Percentiles rank a stretch among this genome's conserved stretches.
phyloP scores from a whole-genome alignment of 2,797 vertebrate species.

The Paguma larvata region DNA sequence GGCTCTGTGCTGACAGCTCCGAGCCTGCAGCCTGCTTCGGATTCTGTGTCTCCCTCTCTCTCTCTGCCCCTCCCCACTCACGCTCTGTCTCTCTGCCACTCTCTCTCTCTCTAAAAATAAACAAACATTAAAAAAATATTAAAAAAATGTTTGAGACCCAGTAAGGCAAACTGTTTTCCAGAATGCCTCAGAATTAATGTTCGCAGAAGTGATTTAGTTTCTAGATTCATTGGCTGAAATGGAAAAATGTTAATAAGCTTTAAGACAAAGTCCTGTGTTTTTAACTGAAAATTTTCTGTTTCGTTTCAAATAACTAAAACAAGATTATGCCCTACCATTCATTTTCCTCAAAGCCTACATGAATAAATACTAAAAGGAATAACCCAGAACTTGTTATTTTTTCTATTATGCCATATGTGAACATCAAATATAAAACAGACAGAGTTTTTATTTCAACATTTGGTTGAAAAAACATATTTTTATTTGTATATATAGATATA shows the following conservation, averaged over 20 bases:
- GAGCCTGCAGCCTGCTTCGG: too few species aligned
- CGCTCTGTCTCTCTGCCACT: too few species aligned
- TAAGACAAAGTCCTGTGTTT: neutral
- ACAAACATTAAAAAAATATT: too few species aligned
- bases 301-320: constrained; percentile 20
- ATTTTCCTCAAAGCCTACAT: neutral
- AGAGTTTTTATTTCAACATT: neutral
- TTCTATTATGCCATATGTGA: neutral
- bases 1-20: too few species aligned
- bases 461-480: neutral
- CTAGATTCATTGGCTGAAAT: neutral
- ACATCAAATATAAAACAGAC: neutral
- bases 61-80: too few species aligned
- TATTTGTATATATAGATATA: neutral
- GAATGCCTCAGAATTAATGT: neutral
- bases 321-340: neutral
- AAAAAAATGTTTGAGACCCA: neutral
- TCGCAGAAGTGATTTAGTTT: constrained; percentile 41
- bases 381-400: neutral
- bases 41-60: too few species aligned
- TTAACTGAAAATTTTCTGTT: neutral
- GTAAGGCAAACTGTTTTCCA: constrained; percentile 7
- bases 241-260: neutral
- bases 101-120: too few species aligned
- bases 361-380: constrained; percentile 16